These are phyloP conservation scores for Oncorhynchus keta DNA, from an alignment of 2,113 vertebrate genomes.

Conservation along the genomic window DNA sequence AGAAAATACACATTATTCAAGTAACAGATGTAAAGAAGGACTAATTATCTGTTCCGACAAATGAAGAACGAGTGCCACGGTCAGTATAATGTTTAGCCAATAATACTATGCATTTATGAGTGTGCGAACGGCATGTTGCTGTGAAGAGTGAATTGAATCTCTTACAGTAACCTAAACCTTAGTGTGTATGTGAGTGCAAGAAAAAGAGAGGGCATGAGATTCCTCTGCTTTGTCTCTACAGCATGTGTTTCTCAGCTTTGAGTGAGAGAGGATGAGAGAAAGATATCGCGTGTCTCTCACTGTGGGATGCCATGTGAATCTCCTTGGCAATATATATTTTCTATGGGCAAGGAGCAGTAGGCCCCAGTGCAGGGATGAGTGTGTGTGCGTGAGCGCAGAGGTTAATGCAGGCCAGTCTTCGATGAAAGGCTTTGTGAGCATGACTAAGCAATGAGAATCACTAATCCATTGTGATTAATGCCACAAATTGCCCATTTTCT, in stretches of 20 bases:
- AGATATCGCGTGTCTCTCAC: not conserved
- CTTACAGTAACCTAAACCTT: too few relatives aligned
- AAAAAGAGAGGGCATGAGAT: not conserved
- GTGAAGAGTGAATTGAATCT: too few relatives aligned
- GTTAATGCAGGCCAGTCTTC: slow-evolving; percentile 61
- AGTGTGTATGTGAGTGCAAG: not conserved
- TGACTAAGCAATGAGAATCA: slow-evolving; percentile 74
- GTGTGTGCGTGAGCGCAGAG: slow-evolving; percentile 40
- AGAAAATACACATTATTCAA: too few relatives aligned
- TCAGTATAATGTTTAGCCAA: too few relatives aligned
- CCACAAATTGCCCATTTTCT: slow-evolving; percentile 72
- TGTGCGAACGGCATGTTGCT: too few relatives aligned
- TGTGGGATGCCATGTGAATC: slow-evolving; percentile 23
- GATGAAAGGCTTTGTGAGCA: slow-evolving; percentile 69
- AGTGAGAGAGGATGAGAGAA: not conserved
- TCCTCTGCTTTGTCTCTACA: too few relatives aligned
- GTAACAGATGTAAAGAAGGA: too few relatives aligned
- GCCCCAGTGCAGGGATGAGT: slow-evolving; percentile 11
- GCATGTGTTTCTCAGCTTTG: not conserved
- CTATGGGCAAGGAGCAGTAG: not conserved
- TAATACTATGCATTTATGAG: too few relatives aligned
- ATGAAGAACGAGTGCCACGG: too few relatives aligned
- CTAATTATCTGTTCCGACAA: too few relatives aligned
- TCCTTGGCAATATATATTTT: not conserved
- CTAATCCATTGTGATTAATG: slow-evolving; percentile 80